Percentiles rank a stretch among this genome's conserved stretches.
Evolutionary conservation across 2,113 vertebrate species (phyloP).

Genomic region (Protobothrops mucrosquamatus): DNA sequence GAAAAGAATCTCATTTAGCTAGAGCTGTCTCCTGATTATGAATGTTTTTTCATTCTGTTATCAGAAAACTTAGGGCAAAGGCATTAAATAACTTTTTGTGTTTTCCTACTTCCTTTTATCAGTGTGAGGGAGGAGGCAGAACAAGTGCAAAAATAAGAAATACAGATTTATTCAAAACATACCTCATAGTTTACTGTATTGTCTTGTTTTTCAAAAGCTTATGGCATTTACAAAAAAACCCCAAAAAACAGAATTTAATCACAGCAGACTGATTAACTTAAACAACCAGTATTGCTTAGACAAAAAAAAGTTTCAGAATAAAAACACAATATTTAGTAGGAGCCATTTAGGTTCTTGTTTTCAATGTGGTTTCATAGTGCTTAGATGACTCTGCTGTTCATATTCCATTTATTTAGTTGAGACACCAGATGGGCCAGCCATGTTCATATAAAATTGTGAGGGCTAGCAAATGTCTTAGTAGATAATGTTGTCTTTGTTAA

Average conservation of each 20-base stretch:
- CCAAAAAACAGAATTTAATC: background rate
- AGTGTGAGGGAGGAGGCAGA: background rate
- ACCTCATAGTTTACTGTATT: background rate
- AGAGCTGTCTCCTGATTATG: background rate
- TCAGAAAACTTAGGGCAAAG: background rate
- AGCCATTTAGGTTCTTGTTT: background rate
- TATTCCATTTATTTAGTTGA: background rate
- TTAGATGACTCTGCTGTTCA: background rate
- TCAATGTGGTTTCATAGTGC: background rate
- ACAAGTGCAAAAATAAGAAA: background rate
- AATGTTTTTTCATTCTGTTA: background rate
- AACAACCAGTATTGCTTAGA: background rate
- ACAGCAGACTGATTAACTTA: background rate
- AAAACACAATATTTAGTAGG: background rate
- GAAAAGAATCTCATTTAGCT: background rate
- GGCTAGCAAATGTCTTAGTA: slow-evolving; percentile 13
- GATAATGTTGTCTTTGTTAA: background rate
- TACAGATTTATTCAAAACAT: background rate
- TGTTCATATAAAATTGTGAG: background rate
- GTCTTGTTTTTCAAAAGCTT: background rate
- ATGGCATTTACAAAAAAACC: background rate
- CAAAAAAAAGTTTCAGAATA: background rate
- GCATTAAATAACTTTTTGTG: background rate
- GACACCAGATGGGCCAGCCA: background rate
- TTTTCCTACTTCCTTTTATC: background rate